Evolutionary conservation across 2,113 vertebrate genomes (phyloP), one percentile per base, ranked within the genome.

Genomic region (Albula goreensis): DNA sequence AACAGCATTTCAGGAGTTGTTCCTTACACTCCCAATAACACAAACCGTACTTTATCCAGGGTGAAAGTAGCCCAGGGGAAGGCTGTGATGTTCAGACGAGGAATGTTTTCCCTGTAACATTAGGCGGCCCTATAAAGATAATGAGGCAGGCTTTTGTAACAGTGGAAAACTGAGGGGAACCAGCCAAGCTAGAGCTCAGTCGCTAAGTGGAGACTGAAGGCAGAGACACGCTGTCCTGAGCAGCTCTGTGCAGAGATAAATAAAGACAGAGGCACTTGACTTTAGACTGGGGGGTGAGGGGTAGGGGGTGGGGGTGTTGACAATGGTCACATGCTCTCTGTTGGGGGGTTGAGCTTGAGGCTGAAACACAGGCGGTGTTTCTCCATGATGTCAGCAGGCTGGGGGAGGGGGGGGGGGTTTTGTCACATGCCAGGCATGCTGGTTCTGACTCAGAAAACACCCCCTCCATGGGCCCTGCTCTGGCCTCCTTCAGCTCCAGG

Each of bases 331-430:
- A 89, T 86, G 89, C 60, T 85, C 0, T 56, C 41, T 53, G 50
- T 77, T 78, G 89, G 70, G 56, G 84, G 87, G 85, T 88, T 87
- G 87, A 89, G 88, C 80, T 82, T 77, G 81, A 80, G 85, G 85
- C 41, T 10, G 70, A 63, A 60, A 74, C 53, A 17, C 57, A 83
- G 82, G 41, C 57, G 41, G 86, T 17, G 85, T 92, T 93, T 92
- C 91, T 94, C 92, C 92, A 91, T 94, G 92, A 93, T 87, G 93
- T 94, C 90, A 93, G 89, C 31, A 50, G 85, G 74, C 57, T 53
- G 10, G 5, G 82, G 66, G 83, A 19, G 4, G 49, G 63, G 50
- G 79, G 50, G 49, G 79, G 15, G 2, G 82, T 50, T 66, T 19
- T 15, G 83, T 50, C 83, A 31, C 63, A 84, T 81, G 80, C 80